A percentile compares a stretch with the other conserved stretches of the same genome.
phyloP scores from a whole-genome alignment of 64 coral and sea anemone genomes.

The Montipora cactus region DNA sequence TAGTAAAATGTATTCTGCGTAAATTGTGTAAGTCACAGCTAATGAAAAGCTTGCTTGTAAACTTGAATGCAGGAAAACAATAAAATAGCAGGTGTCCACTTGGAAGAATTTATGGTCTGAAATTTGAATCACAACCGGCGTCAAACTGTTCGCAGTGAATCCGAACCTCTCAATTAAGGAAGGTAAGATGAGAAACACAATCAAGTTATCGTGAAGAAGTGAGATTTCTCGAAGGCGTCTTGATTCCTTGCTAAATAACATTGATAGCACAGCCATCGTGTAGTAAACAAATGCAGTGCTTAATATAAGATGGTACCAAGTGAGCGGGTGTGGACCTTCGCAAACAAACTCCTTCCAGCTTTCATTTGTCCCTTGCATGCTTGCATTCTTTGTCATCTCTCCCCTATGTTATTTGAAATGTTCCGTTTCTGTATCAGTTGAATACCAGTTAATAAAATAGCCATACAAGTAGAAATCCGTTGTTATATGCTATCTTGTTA shows the following conservation, averaged over 20 bases:
- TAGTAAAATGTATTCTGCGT: background rate
- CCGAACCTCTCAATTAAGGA: background rate
- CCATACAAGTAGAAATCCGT: background rate
- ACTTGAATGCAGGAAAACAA: conserved; percentile 19
- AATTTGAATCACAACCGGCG: background rate
- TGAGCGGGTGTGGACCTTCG: background rate
- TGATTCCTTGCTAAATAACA: conserved; percentile 38
- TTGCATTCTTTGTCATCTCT: background rate
- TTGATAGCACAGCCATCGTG: conserved; percentile 4
- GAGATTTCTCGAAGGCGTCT: conserved; percentile 11
- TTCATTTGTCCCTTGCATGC: background rate
- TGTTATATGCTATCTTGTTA: background rate
- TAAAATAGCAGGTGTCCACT: background rate
- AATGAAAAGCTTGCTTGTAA: background rate
- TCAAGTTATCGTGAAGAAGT: conserved; percentile 15
- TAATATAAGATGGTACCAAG: conserved; percentile 10
- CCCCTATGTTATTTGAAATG: no score
- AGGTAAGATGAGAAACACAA: conserved; percentile 13
- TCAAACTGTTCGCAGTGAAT: background rate
- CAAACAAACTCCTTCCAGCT: background rate
- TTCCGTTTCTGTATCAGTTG: no score
- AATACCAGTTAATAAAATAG: background rate
- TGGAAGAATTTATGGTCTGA: background rate
- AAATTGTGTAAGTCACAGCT: background rate
- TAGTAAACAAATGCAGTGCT: conserved; percentile 20